These are phyloP conservation scores for Onychomys torridus DNA, from an alignment of 2,797 vertebrate genomes.

Conservation along the genomic window DNA sequence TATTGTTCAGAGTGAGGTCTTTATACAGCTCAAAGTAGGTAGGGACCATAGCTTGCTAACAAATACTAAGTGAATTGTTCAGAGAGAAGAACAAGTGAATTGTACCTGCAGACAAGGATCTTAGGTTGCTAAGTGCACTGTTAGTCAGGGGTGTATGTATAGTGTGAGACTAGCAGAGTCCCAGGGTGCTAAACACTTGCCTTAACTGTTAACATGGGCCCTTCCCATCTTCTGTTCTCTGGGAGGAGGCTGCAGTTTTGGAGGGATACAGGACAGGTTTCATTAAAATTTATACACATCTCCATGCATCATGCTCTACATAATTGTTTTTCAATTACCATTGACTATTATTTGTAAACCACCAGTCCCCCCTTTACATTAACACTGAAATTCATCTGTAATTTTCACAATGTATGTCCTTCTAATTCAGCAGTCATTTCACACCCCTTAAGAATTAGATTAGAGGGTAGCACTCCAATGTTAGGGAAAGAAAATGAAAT, in stretches of 20 bases:
- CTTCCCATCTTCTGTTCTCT: background rate
- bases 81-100: background rate
- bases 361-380: background rate
- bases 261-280: background rate
- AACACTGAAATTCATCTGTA: background rate
- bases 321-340: conserved; percentile 1
- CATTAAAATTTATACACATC: background rate
- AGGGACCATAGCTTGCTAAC: background rate
- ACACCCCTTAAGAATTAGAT: background rate
- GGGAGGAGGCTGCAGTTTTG: background rate
- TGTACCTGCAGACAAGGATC: background rate
- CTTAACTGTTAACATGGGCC: background rate
- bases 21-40: background rate
- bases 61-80: background rate
- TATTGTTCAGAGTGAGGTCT: background rate
- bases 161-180: background rate
- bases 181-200: background rate
- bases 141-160: background rate
- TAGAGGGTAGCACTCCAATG: background rate
- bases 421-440: background rate
- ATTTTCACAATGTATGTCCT: conserved; percentile 30
- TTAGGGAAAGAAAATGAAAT: background rate
- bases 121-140: background rate
- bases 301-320: background rate
- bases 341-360: conserved; percentile 14